A percentile compares a stretch with the other conserved stretches of the same genome.
Conservation (phyloP, 2,797 vertebrate genomes). For the Sitta carolinensis region DNA sequence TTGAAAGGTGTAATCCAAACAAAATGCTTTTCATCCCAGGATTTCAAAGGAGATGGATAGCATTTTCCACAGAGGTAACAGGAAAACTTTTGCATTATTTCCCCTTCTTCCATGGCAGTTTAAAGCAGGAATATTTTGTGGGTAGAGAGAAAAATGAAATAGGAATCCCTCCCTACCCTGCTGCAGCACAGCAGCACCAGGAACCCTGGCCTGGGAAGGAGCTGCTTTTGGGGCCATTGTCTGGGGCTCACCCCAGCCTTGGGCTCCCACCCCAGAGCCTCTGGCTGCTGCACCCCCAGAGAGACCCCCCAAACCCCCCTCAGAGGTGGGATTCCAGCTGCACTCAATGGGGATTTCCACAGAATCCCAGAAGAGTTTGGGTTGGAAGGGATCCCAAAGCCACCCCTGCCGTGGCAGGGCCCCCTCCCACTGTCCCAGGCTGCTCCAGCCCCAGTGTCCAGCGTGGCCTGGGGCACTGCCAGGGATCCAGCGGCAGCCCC, state of each 20-base stretch:
- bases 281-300: not conserved
- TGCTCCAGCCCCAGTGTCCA: not conserved
- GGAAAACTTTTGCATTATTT: not conserved
- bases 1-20: not conserved
- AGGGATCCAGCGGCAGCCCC: not conserved
- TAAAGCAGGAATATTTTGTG: not conserved
- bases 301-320: not conserved
- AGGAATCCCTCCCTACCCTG: not conserved
- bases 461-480: not conserved
- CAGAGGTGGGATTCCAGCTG: not conserved
- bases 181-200: not conserved
- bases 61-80: not conserved
- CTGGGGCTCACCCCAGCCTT: fast-evolving
- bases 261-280: not conserved
- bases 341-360: fast-evolving
- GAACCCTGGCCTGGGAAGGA: not conserved
- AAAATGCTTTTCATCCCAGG: not conserved
- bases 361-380: not conserved
- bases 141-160: not conserved
- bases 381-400: not conserved
- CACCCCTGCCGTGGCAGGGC: not conserved
- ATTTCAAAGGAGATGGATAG: not conserved
- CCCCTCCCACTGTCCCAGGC: not conserved
- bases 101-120: not conserved
- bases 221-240: not conserved